These are phyloP conservation scores for Amphiprion percula DNA, from an alignment of 2,113 vertebrate species.

Conservation along the genomic window DNA sequence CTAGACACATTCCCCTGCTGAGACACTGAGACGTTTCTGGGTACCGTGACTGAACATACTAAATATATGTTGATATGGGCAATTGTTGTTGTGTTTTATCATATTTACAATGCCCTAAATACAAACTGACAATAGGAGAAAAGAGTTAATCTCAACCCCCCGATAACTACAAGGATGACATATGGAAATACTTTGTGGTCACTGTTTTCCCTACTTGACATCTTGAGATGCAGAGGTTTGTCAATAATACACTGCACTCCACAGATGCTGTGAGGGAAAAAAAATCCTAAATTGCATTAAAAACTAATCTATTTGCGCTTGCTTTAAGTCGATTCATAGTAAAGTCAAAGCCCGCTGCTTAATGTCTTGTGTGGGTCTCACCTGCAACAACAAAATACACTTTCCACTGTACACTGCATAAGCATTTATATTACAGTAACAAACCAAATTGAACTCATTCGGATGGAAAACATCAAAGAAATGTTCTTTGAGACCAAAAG, in stretches of 20 bases:
- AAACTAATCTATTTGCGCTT: neutral
- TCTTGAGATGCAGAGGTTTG: slow-evolving; percentile 10
- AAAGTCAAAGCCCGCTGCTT: neutral
- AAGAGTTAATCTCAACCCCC: neutral
- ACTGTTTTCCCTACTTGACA: slow-evolving; percentile 14
- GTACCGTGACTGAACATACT: neutral
- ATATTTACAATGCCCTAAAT: neutral
- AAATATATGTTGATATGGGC: neutral
- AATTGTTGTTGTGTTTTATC: too few species aligned
- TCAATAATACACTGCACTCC: neutral
- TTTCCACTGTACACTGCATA: slow-evolving; percentile 10
- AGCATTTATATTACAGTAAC: slow-evolving; percentile 19
- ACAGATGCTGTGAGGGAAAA: neutral
- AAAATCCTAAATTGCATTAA: neutral
- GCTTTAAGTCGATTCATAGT: neutral
- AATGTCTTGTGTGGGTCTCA: slow-evolving; percentile 3
- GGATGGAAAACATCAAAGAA: slow-evolving; percentile 57
- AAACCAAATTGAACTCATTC: slow-evolving; percentile 31
- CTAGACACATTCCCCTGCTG: too few species aligned
- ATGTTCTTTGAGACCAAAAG: slow-evolving; percentile 18
- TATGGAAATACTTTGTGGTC: slow-evolving; percentile 19
- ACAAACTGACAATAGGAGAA: slow-evolving; percentile 5
- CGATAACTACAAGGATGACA: slow-evolving; percentile 15
- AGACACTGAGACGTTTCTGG: too few species aligned
- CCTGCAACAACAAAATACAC: slow-evolving; percentile 17